Conservation (phyloP, 1,140 invertebrate species). For the roundworm (Caenorhabditis elegans) region DNA sequence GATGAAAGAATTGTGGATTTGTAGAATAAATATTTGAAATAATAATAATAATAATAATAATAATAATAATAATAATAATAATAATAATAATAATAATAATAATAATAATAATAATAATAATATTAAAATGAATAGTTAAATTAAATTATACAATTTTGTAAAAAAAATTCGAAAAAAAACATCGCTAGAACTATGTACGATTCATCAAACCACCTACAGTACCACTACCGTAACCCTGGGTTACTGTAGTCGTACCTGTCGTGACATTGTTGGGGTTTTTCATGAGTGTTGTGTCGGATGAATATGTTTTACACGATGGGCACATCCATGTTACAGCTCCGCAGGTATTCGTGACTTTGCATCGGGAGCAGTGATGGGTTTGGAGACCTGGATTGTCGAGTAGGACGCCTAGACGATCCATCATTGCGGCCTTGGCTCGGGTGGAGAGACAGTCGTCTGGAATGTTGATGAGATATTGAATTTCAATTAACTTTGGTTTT, state of each 20-base stretch:
- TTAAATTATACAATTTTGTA: too few relatives aligned
- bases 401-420: conserved; percentile 58
- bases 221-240: background rate
- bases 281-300: conserved; percentile 41
- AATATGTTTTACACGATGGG: conserved; percentile 65
- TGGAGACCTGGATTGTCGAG: conserved; percentile 55
- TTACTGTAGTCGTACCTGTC: background rate
- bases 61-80: too few relatives aligned
- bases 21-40: too few relatives aligned
- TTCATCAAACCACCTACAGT: background rate
- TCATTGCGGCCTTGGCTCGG: conserved; percentile 56
- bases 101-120: too few relatives aligned
- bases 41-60: too few relatives aligned
- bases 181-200: too few relatives aligned
- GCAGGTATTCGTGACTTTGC: conserved; percentile 58
- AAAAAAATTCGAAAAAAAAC: too few relatives aligned
- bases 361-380: conserved; percentile 52
- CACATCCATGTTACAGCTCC: conserved; percentile 61
- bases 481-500: too few relatives aligned
- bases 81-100: too few relatives aligned
- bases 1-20: too few relatives aligned
- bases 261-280: background rate
- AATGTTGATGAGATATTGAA: background rate
- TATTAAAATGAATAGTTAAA: too few relatives aligned
- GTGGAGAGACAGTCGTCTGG: conserved; percentile 65